Conservation (phyloP, 1,140 invertebrate species). For the Planococcus citri region DNA sequence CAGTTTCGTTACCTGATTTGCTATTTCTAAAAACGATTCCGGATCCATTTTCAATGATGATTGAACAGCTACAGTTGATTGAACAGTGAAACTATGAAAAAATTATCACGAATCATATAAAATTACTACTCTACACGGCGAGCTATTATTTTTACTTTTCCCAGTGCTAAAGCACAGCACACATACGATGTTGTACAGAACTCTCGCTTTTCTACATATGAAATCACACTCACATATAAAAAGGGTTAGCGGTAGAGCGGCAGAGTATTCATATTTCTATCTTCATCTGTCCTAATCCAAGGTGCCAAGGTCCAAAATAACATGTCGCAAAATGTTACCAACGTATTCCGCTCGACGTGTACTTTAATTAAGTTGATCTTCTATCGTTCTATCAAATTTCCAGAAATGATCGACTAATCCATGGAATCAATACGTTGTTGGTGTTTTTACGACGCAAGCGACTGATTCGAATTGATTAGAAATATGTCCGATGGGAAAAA, state of each 20-base stretch:
- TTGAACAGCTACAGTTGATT: background rate
- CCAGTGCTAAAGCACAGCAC: background rate
- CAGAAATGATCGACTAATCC: no score
- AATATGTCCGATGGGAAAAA: no score
- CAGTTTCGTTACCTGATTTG: constrained; percentile 95
- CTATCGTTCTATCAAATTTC: no score
- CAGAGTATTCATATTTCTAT: background rate
- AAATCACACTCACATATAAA: background rate
- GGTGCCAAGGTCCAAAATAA: constrained; percentile 1
- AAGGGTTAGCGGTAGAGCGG: no score
- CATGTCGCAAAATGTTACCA: background rate
- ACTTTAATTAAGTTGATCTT: no score
- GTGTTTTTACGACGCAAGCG: no score
- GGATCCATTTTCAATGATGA: constrained; percentile 64
- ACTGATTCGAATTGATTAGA: no score
- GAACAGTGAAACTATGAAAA: background rate
- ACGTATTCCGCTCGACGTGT: background rate
- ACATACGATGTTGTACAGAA: background rate
- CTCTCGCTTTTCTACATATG: background rate
- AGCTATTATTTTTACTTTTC: constrained; percentile 8
- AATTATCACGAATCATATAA: background rate
- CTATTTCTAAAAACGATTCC: constrained; percentile 91
- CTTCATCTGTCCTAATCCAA: no score
- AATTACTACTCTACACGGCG: background rate
- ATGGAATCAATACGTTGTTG: no score